These are phyloP conservation scores for Labeo calbasu DNA, from an alignment of 2,797 vertebrate species.

Conservation along the genomic window DNA sequence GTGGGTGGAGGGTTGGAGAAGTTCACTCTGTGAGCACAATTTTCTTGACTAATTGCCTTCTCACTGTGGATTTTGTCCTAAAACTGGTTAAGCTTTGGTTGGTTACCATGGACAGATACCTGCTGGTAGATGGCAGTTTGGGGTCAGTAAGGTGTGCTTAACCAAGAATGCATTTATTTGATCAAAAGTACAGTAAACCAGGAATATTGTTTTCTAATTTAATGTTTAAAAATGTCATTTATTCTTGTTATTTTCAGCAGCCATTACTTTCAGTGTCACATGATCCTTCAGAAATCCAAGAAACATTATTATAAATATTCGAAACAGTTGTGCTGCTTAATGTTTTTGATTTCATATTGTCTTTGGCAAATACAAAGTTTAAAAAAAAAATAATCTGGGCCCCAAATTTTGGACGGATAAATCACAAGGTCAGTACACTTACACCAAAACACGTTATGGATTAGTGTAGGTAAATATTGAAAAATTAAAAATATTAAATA, in stretches of 20 bases:
- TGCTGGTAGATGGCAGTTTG: neutral
- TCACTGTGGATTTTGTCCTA: neutral
- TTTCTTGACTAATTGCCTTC: constrained; percentile 9
- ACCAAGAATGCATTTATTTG: no score
- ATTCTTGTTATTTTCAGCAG: neutral
- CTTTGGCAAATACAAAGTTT: no score
- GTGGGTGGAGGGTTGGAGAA: neutral
- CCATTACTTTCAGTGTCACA: neutral
- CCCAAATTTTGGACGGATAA: no score
- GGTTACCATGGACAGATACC: neutral
- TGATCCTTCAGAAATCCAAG: neutral
- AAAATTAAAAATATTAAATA: no score
- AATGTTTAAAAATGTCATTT: neutral
- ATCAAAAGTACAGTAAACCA: no score
- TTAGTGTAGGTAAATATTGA: no score
- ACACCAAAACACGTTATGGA: no score
- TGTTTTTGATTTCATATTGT: no score
- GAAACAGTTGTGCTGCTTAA: no score
- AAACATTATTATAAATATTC: no score
- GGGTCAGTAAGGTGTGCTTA: neutral
- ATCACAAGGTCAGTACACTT: no score
- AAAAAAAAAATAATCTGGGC: no score
- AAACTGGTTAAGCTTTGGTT: neutral
- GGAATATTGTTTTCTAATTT: neutral
- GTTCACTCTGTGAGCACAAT: neutral